These are phyloP conservation scores for Steinernema scapterisci DNA, from an alignment of 2,888 invertebrate genomes.

Conservation along the genomic window DNA sequence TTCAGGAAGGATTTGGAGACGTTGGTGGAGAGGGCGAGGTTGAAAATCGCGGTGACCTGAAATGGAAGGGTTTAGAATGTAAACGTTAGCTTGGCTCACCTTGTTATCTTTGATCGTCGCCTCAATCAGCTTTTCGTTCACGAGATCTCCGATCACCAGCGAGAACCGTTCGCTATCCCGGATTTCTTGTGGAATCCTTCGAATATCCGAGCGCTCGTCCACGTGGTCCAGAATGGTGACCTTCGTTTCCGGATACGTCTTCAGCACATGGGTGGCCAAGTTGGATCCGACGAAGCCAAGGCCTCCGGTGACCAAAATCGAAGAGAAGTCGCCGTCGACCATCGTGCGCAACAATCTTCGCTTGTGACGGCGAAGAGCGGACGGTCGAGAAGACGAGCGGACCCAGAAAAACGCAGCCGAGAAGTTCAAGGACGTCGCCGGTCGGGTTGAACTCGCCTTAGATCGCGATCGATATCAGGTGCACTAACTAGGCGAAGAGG, in stretches of 20 bases:
- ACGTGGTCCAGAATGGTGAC: conserved; percentile 34
- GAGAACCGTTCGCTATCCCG: not conserved
- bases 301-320: conserved; percentile 36
- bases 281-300: conserved; percentile 35
- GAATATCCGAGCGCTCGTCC: conserved; percentile 20
- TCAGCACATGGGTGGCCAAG: conserved; percentile 12
- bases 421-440: conserved; percentile 25
- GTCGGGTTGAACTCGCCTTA: not conserved
- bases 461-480: conserved; percentile 22
- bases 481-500: not conserved
- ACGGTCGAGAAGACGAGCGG: not conserved
- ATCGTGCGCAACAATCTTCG: not conserved
- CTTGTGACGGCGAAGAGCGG: not conserved
- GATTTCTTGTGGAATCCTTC: not conserved
- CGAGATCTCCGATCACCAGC: conserved; percentile 21
- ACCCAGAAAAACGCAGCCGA: conserved; percentile 18
- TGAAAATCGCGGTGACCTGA: conserved; percentile 17
- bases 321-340: conserved; percentile 1
- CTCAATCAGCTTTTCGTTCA: conserved; percentile 21
- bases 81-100: not conserved
- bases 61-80: not conserved
- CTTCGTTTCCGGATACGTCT: not conserved
- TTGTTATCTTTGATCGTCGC: not conserved
- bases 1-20: conserved; percentile 10
- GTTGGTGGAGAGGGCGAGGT: conserved; percentile 25